These are phyloP conservation scores for Synaphobranchus kaupii DNA, from an alignment of 2,797 vertebrate genomes.

Conservation along the genomic window DNA sequence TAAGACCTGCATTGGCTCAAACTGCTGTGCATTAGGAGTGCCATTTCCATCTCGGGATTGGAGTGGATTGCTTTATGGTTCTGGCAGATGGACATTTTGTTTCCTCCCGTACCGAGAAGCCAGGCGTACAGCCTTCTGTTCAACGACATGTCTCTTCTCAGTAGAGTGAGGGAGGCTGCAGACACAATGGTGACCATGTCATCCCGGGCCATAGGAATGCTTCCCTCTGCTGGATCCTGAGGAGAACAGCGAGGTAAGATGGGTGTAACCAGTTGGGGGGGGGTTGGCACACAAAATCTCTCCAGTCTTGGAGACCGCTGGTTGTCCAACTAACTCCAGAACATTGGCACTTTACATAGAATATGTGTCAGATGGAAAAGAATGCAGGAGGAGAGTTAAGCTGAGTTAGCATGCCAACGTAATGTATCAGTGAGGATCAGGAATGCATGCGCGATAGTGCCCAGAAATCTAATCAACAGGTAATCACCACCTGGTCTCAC, in stretches of 20 bases:
- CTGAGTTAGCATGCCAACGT: not conserved
- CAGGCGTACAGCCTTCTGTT: conserved; percentile 95
- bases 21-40: not conserved
- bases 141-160: conserved; percentile 97
- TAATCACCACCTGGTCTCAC: too few species aligned
- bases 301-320: not conserved
- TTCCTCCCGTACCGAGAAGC: conserved; percentile 81
- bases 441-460: too few species aligned
- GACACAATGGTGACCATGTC: conserved; percentile 82
- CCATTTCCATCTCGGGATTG: not conserved
- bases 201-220: conserved; percentile 69
- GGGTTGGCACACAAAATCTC: not conserved
- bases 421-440: not conserved
- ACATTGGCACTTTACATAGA: not conserved
- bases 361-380: not conserved
- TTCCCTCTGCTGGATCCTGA: conserved; percentile 67
- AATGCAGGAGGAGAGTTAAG: not conserved
- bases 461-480: too few species aligned
- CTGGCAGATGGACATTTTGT: not conserved
- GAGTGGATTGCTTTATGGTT: not conserved
- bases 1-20: not conserved
- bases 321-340: not conserved
- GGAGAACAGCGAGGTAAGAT: not conserved
- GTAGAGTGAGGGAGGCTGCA: conserved; percentile 84
- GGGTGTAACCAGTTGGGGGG: not conserved